Evolutionary conservation across 1,140 invertebrate genomes (phyloP).

Genomic region (Drosophila albomicans): DNA sequence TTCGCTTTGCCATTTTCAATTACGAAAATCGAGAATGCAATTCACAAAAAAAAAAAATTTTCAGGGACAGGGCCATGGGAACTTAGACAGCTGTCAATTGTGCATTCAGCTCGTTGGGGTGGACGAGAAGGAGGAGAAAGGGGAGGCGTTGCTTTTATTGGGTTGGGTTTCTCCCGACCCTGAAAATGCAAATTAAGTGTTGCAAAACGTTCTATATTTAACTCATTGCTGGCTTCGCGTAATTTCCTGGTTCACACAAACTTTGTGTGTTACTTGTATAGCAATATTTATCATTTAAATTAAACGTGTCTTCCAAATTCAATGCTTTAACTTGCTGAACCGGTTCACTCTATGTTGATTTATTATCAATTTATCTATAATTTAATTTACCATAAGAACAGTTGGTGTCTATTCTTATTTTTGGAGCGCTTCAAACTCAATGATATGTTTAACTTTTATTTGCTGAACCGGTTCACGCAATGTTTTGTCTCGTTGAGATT

Average conservation of each 20-base stretch:
- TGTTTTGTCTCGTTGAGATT: too few relatives aligned
- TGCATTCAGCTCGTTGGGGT: too few relatives aligned
- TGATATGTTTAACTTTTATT: too few relatives aligned
- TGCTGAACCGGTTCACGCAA: too few relatives aligned
- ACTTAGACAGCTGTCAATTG: constrained; percentile 29
- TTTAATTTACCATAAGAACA: too few relatives aligned
- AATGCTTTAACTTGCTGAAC: too few relatives aligned
- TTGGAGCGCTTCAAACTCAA: too few relatives aligned
- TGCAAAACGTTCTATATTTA: constrained; percentile 4
- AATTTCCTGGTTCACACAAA: background rate
- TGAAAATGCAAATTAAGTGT: constrained; percentile 2
- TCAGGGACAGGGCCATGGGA: constrained; percentile 40
- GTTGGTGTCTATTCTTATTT: too few relatives aligned
- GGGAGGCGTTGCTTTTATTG: background rate
- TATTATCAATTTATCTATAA: too few relatives aligned
- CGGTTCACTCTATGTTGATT: too few relatives aligned
- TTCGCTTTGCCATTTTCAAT: background rate
- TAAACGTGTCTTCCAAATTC: background rate
- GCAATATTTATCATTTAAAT: background rate
- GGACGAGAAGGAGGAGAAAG: background rate
- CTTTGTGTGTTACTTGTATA: background rate
- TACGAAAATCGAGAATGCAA: constrained; percentile 28
- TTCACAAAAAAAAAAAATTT: constrained; percentile 16
- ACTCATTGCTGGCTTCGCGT: background rate
- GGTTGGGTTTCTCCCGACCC: background rate